phyloP scores from a whole-genome alignment of 2,797 vertebrate genomes.

The Danio albolineatus region DNA sequence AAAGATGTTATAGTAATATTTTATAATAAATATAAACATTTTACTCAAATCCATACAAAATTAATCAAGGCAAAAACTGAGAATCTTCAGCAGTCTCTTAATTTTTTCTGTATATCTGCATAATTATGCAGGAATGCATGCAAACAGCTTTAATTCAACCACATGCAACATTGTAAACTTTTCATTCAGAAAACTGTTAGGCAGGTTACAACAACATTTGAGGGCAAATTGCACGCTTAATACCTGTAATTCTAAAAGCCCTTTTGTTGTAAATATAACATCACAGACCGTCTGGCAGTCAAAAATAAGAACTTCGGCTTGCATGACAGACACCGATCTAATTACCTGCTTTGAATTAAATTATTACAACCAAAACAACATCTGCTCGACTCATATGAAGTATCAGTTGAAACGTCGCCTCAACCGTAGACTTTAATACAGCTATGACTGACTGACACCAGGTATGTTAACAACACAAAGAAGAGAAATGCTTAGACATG shows the following conservation, averaged over 20 bases:
- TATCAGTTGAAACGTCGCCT: conserved; percentile 11
- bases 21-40: no score
- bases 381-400: conserved; percentile 20
- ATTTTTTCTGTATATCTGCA: no score
- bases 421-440: background rate
- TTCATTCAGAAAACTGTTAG: background rate
- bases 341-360: background rate
- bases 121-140: background rate
- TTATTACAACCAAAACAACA: conserved; percentile 40
- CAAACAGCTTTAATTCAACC: background rate
- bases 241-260: background rate
- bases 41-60: no score
- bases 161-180: background rate
- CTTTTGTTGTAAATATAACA: background rate
- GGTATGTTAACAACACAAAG: conserved; percentile 9
- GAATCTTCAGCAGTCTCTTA: no score
- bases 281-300: background rate
- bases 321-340: conserved; percentile 8
- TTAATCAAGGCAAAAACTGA: no score
- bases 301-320: conserved; percentile 2
- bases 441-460: background rate
- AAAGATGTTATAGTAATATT: no score
- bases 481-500: background rate
- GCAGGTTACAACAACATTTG: background rate
- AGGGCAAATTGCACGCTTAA: background rate